Conservation (phyloP, 2,888 invertebrate genomes). For the Apeira syringaria region DNA sequence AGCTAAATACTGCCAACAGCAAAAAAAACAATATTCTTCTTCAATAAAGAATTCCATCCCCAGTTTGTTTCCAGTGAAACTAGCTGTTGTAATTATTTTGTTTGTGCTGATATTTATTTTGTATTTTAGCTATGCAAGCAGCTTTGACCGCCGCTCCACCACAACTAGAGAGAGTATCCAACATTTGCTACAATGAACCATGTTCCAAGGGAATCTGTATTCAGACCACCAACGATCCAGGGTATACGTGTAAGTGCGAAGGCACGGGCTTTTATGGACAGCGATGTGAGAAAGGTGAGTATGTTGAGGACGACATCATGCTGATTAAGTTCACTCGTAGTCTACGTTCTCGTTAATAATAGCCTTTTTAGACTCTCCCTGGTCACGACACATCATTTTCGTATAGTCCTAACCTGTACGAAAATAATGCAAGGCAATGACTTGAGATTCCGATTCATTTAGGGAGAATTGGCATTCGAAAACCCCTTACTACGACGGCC, state of each 20-base stretch:
- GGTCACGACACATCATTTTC: no score
- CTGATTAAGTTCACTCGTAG: neutral
- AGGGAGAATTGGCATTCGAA: no score
- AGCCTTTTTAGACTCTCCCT: neutral
- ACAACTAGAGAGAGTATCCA: constrained; percentile 67
- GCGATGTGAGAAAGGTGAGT: constrained; percentile 86
- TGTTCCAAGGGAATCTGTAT: constrained; percentile 87
- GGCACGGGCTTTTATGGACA: constrained; percentile 90
- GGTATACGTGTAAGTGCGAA: constrained; percentile 87
- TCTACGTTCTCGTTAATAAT: neutral
- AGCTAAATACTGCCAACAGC: no score
- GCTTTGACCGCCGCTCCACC: constrained; percentile 20
- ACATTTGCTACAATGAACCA: constrained; percentile 86
- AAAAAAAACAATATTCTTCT: no score
- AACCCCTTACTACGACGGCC: no score
- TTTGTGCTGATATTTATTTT: no score
- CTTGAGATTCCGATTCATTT: no score
- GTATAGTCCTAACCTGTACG: no score
- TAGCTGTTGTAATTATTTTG: no score
- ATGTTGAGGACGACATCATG: neutral
- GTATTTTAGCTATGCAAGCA: neutral
- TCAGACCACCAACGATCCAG: constrained; percentile 86
- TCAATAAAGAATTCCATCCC: no score
- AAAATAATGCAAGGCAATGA: no score
- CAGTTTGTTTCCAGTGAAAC: no score